Conservation (phyloP, 2,888 invertebrate species). For the Meta bourneti region DNA sequence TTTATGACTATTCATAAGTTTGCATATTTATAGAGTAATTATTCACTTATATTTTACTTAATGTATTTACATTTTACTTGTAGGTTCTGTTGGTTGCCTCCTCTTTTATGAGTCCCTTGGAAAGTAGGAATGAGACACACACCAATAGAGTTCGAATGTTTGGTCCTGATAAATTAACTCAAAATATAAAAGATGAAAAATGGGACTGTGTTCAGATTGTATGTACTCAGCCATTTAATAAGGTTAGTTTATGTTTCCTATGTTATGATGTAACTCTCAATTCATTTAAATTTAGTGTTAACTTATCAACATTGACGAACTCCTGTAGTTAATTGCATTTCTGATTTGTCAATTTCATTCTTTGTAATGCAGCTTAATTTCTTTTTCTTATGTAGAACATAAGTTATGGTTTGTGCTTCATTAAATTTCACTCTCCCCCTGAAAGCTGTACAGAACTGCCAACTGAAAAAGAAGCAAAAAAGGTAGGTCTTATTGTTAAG, state of each 20-base stretch:
- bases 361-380: neutral
- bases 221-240: conserved; percentile 93
- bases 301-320: neutral
- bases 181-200: conserved; percentile 82
- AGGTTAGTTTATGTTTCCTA: conserved; percentile 79
- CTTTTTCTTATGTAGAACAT: conserved; percentile 82
- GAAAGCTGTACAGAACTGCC: conserved; percentile 52
- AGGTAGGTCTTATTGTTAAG: conserved; percentile 24
- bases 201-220: conserved; percentile 92
- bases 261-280: neutral
- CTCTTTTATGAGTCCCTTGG: conserved; percentile 89
- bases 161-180: conserved; percentile 84
- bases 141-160: conserved; percentile 89
- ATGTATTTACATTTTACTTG: no score
- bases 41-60: no score
- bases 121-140: conserved; percentile 86
- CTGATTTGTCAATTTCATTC: no score
- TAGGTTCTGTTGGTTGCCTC: conserved; percentile 89
- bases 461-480: conserved; percentile 15
- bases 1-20: no score
- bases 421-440: conserved; percentile 85
- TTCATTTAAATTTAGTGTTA: neutral
- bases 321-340: no score
- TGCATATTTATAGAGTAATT: no score
- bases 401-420: conserved; percentile 90